These are phyloP conservation scores for Dromas ardeola DNA, from an alignment of 2,113 vertebrate species.

Conservation along the genomic window DNA sequence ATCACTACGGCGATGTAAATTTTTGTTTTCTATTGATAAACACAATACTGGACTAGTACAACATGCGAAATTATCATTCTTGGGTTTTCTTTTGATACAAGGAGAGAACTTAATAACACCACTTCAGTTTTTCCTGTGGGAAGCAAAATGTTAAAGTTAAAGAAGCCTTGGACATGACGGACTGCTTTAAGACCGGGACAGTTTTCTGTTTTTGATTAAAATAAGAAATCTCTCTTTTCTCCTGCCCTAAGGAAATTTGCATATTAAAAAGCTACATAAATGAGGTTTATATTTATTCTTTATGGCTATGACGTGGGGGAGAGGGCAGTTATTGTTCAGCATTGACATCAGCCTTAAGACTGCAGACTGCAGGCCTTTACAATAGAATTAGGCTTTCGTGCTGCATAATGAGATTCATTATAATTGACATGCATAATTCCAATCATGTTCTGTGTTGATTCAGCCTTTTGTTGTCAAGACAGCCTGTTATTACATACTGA, in stretches of 20 bases:
- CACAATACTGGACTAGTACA: background rate
- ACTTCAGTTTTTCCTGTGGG: background rate
- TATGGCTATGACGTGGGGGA: background rate
- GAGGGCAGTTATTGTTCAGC: slow-evolving; percentile 52
- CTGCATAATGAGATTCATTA: slow-evolving; percentile 68
- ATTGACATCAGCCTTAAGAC: slow-evolving; percentile 52
- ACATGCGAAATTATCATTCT: background rate
- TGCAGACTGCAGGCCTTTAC: slow-evolving; percentile 47
- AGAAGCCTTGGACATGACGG: background rate
- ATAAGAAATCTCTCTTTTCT: background rate
- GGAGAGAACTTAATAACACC: background rate
- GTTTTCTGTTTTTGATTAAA: background rate
- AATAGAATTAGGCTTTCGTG: slow-evolving; percentile 48
- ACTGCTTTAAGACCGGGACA: background rate
- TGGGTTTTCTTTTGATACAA: background rate
- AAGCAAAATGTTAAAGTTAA: background rate
- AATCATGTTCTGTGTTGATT: slow-evolving; percentile 42
- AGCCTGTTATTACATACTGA: slow-evolving; percentile 56
- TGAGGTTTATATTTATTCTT: slow-evolving; percentile 47
- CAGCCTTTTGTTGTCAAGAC: slow-evolving; percentile 65
- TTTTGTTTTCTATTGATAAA: slow-evolving; percentile 3
- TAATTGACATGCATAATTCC: slow-evolving; percentile 71
- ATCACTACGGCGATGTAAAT: background rate
- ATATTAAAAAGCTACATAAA: slow-evolving; percentile 40
- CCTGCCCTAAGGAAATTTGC: background rate